Percentiles rank a stretch among this genome's conserved stretches.
These are phyloP conservation scores for Margaritifera margaritifera DNA, from an alignment of 2,888 invertebrate genomes.

Conservation along the genomic window DNA sequence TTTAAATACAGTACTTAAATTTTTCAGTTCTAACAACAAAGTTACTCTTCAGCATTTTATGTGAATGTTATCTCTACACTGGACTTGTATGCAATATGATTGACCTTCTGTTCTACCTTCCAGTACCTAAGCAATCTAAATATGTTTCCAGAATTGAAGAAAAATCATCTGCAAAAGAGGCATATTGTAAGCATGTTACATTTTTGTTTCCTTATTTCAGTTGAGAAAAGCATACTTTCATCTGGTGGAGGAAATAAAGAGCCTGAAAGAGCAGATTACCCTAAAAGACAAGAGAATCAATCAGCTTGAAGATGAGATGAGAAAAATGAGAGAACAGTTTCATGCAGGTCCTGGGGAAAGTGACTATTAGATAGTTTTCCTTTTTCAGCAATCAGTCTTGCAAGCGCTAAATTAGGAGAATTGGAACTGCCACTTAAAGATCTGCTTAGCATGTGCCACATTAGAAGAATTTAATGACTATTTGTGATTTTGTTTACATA, in stretches of 20 bases:
- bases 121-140: no score
- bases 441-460: no score
- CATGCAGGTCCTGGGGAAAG: constrained; percentile 28
- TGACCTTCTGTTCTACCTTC: no score
- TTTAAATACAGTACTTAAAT: no score
- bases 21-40: no score
- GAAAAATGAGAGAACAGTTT: constrained; percentile 20
- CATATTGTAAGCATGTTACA: not conserved
- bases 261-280: constrained; percentile 84
- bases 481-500: no score
- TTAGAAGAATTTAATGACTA: no score
- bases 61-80: no score
- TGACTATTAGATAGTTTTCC: constrained; percentile 26
- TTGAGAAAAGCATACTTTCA: constrained; percentile 84
- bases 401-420: not conserved
- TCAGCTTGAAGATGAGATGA: constrained; percentile 83
- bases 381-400: not conserved
- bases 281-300: constrained; percentile 86
- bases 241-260: constrained; percentile 85
- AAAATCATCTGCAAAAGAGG: not conserved
- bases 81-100: no score
- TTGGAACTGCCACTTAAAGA: no score
- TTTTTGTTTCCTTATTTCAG: constrained; percentile 72
- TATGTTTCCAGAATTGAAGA: not conserved
- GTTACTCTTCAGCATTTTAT: no score